Conservation (phyloP, 2,888 invertebrate species). For the Subacronicta megacephala region DNA sequence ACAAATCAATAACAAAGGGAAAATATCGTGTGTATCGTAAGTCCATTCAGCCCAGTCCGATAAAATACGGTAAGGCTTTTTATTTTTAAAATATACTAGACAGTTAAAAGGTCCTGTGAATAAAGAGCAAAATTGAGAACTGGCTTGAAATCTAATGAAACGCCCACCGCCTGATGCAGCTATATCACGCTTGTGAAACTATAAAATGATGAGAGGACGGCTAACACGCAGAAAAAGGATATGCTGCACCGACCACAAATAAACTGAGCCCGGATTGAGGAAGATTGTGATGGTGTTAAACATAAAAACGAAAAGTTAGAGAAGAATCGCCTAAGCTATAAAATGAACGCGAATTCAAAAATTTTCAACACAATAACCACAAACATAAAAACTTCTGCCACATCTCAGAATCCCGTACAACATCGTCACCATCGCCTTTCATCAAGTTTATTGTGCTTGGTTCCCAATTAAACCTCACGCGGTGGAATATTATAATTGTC, state of each 20-base stretch:
- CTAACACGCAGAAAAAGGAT: too few relatives aligned
- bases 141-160: neutral
- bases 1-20: constrained; percentile 46
- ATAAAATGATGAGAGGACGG: neutral
- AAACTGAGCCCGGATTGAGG: too few relatives aligned
- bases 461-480: neutral
- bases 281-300: neutral
- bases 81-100: constrained; percentile 48
- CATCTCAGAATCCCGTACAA: neutral
- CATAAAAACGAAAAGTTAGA: neutral
- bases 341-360: neutral
- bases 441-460: neutral
- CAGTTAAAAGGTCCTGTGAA: constrained; percentile 77
- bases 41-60: constrained; percentile 85
- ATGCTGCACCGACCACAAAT: too few relatives aligned
- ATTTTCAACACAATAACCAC: neutral
- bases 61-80: constrained; percentile 77
- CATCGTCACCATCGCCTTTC: neutral
- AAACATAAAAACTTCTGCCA: neutral
- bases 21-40: constrained; percentile 71
- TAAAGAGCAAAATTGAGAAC: constrained; percentile 56
- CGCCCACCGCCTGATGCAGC: constrained; percentile 3
- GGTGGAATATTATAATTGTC: neutral
- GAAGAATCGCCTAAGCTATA: neutral
- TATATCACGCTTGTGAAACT: neutral